Conservation (phyloP, 2,797 vertebrate genomes). For the Aeoliscus strigatus region DNA sequence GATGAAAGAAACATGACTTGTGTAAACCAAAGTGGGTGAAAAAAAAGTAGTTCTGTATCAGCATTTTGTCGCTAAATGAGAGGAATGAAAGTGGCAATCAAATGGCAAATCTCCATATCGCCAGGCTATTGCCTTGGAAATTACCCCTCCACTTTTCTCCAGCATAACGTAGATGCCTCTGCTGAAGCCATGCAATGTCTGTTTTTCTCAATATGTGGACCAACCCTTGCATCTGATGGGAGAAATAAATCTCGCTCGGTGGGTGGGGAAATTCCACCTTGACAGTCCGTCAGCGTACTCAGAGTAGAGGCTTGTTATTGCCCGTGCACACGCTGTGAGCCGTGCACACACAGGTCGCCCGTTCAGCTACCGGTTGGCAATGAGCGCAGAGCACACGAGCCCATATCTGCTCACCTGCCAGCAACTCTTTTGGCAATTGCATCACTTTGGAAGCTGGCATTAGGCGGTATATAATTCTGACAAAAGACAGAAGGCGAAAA, state of each 20-base stretch:
- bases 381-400: constrained; percentile 25
- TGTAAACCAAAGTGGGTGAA: constrained; percentile 30
- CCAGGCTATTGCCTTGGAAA: constrained; percentile 24
- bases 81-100: constrained; percentile 37
- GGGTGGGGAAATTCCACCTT: constrained; percentile 22
- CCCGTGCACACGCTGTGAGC: constrained; percentile 25
- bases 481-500: constrained; percentile 29
- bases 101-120: constrained; percentile 22
- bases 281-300: constrained; percentile 25
- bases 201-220: constrained; percentile 18
- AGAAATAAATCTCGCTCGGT: constrained; percentile 14
- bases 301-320: constrained; percentile 25
- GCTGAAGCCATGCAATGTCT: constrained; percentile 20
- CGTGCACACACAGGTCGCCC: constrained; percentile 16
- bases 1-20: constrained; percentile 43
- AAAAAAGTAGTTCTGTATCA: constrained; percentile 8
- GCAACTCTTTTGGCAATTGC: constrained; percentile 22
- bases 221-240: constrained; percentile 5
- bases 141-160: constrained; percentile 6
- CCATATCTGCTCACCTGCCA: constrained; percentile 26
- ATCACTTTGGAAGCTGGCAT: constrained; percentile 26
- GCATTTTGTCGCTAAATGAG: constrained; percentile 25
- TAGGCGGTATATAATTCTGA: constrained; percentile 44
- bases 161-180: constrained; percentile 15
- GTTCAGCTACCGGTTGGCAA: constrained; percentile 31